Evolutionary conservation across 2,797 vertebrate species (phyloP).

Genomic region (Pangasius macronema): DNA sequence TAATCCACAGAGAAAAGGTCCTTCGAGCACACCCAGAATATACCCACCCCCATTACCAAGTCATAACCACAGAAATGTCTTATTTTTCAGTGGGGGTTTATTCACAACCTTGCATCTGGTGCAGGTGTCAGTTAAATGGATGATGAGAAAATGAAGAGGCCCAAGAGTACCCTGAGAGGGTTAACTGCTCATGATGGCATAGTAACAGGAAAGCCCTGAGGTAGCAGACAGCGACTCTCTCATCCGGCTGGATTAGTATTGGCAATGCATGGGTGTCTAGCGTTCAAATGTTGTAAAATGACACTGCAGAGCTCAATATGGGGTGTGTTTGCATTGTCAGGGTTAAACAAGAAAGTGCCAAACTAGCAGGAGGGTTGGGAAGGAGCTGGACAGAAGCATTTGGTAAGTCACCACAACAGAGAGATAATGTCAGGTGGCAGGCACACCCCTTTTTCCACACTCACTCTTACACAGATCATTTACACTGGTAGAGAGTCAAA

Average conservation of each 20-base stretch:
- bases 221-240: conserved; percentile 14
- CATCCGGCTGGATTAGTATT: conserved; percentile 40
- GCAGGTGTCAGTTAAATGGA: neutral
- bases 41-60: conserved; percentile 3
- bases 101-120: neutral
- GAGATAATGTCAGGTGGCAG: conserved; percentile 6
- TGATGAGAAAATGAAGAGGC: neutral
- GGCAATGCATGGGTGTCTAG: neutral
- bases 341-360: conserved; percentile 43
- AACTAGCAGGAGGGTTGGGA: conserved; percentile 34
- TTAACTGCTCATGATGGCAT: conserved; percentile 26
- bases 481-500: conserved; percentile 9
- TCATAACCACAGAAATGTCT: conserved; percentile 8
- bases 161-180: neutral
- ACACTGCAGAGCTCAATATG: conserved; percentile 39
- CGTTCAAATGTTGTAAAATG: conserved; percentile 38
- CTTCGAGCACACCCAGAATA: neutral
- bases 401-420: neutral
- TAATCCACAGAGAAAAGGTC: neutral
- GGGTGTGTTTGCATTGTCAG: conserved; percentile 18
- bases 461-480: neutral
- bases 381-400: conserved; percentile 11
- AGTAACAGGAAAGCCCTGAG: conserved; percentile 44
- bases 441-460: neutral
- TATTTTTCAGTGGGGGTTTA: neutral